A percentile compares a stretch with the other conserved stretches of the same genome.
These are phyloP conservation scores for Battus philenor DNA, from an alignment of 1,140 invertebrate genomes.

Conservation along the genomic window DNA sequence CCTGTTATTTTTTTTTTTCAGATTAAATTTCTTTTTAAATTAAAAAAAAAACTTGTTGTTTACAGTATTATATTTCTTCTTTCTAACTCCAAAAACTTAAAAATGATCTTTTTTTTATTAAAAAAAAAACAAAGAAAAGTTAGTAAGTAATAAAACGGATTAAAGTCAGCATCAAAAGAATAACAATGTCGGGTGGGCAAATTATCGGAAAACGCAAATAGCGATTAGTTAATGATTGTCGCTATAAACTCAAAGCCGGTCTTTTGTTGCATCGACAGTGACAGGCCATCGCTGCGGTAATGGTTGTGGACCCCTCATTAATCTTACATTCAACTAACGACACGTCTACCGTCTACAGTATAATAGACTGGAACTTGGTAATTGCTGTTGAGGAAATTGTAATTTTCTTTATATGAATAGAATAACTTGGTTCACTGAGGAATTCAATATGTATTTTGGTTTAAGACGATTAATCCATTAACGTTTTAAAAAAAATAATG, in stretches of 20 bases:
- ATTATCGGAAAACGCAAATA: constrained; percentile 18
- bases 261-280: constrained; percentile 51
- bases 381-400: constrained; percentile 53
- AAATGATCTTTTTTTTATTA: too few relatives aligned
- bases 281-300: constrained; percentile 47
- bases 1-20: too few relatives aligned
- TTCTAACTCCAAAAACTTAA: too few relatives aligned
- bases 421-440: constrained; percentile 4
- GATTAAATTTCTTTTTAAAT: too few relatives aligned
- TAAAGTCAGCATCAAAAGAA: too few relatives aligned
- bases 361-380: constrained; percentile 56
- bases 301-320: constrained; percentile 47
- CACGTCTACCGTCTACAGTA: constrained; percentile 28
- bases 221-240: constrained; percentile 41
- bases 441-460: neutral
- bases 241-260: constrained; percentile 28
- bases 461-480: too few relatives aligned
- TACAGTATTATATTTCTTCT: too few relatives aligned
- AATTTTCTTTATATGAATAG: constrained; percentile 30
- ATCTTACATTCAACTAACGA: constrained; percentile 66
- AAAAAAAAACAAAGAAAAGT: too few relatives aligned
- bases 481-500: too few relatives aligned
- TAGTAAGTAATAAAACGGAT: too few relatives aligned
- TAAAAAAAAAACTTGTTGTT: too few relatives aligned
- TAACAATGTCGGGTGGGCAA: neutral